Conservation (phyloP, 2,113 vertebrate species). For the Epinephelus lanceolatus region DNA sequence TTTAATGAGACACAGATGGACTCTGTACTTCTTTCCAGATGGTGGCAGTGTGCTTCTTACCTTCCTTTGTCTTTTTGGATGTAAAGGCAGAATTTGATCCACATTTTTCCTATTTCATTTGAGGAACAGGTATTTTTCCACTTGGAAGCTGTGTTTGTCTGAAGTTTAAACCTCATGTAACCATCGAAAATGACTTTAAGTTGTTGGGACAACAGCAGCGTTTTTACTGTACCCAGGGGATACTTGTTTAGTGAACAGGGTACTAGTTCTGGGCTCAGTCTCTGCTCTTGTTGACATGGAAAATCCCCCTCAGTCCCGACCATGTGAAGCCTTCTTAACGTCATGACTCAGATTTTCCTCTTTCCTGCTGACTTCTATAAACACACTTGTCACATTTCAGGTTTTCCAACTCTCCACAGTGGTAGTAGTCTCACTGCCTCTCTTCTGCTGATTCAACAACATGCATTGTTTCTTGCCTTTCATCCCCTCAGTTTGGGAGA, state of each 20-base stretch:
- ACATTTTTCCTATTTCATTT: not conserved
- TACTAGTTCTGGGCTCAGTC: slow-evolving; percentile 1
- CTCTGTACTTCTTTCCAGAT: slow-evolving; percentile 47
- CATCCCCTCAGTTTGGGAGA: slow-evolving; percentile 47
- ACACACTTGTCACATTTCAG: slow-evolving; percentile 74
- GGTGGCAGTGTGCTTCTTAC: slow-evolving; percentile 27
- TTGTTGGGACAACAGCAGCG: not conserved
- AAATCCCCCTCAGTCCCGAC: slow-evolving; percentile 64
- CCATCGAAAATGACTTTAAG: not conserved
- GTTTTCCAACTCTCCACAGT: slow-evolving; percentile 59
- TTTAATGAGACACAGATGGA: slow-evolving; percentile 50
- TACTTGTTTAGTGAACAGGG: slow-evolving; percentile 23
- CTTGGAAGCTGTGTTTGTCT: not conserved
- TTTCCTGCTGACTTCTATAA: slow-evolving; percentile 63
- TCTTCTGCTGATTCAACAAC: slow-evolving; percentile 63
- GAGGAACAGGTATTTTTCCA: not conserved
- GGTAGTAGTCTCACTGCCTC: slow-evolving; percentile 23
- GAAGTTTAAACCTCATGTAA: not conserved
- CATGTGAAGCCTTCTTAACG: slow-evolving; percentile 30
- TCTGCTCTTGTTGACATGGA: slow-evolving; percentile 64
- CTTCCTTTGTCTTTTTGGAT: slow-evolving; percentile 18
- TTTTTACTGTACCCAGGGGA: not conserved
- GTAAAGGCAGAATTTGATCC: not conserved
- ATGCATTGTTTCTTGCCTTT: slow-evolving; percentile 22
- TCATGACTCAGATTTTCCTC: slow-evolving; percentile 79